Conservation (phyloP, 2,797 vertebrate genomes). For the Lepilemur septentrionalis region DNA sequence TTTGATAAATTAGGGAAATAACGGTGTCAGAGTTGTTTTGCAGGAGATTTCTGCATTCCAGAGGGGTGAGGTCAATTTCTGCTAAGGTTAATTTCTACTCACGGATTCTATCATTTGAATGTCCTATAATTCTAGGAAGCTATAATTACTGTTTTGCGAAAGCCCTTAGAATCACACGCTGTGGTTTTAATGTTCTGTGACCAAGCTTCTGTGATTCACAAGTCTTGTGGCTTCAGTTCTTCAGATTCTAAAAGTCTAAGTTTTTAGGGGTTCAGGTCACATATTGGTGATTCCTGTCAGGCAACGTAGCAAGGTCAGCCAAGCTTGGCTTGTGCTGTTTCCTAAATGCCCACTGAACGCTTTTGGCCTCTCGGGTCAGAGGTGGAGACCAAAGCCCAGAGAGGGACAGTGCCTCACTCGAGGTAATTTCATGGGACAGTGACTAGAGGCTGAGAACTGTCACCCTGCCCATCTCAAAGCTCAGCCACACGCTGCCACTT, state of each 20-base stretch:
- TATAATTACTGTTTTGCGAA: not conserved
- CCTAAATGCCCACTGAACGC: not conserved
- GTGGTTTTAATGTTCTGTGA: not conserved
- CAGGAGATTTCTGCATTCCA: not conserved
- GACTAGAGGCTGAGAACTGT: not conserved
- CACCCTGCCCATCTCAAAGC: not conserved
- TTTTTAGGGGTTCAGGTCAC: not conserved
- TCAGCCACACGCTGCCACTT: not conserved
- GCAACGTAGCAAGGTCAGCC: not conserved
- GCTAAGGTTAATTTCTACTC: not conserved
- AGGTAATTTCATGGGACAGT: no score
- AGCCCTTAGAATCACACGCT: not conserved
- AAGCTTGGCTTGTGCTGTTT: not conserved
- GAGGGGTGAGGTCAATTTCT: not conserved
- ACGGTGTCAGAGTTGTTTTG: no score
- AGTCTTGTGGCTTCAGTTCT: not conserved
- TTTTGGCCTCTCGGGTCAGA: no score
- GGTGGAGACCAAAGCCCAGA: not conserved
- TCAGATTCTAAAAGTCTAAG: not conserved
- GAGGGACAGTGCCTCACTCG: fast-evolving
- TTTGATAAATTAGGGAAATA: not conserved
- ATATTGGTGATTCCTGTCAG: no score
- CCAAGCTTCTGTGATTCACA: not conserved
- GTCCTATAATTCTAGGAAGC: not conserved
- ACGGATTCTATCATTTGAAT: not conserved